Base-by-base conservation (phyloP, 2,113 vertebrate genomes). In the Erinaceus europaeus region DNA sequence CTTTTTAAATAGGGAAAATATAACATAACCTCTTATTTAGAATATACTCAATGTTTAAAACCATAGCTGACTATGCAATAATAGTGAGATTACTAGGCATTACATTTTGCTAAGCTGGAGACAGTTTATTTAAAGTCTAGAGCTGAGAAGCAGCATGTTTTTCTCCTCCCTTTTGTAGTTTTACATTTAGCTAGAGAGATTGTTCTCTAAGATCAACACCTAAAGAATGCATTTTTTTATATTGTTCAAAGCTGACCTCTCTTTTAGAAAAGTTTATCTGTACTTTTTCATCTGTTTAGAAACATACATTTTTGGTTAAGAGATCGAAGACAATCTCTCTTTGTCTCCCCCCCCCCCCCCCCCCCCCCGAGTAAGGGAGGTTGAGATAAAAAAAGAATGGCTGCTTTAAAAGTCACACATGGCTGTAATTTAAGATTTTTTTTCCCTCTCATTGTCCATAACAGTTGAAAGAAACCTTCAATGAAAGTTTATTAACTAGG, bases 401-500 rank as follows among this genome's bases (percentile, higher is more conserved):
- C 94, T 97, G 95, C 97, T 96, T 97, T 97, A 98, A 98, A 97
- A 97, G 96, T 98, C 97, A 98, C 97, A 98, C 97, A 98, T 98
- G 97, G 97, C 97, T 98, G 97, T 97, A 98, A 98, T 98, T 98
- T 97, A 98, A 98, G 97, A 94, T 97, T 97, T 98, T 97, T 98
- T 97, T 96, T 97, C 90, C 92, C 95, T 97, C 95, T 98, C 96
- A 97, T 97, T 98, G 97, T 98, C 97, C 96, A 55, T 97, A 98
- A 97, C 96, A 98, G 97, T 98, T 98, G 97, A 98, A 98, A 98
- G 97, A 98, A 98, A 97, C 97, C 97, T 97, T 98, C 97, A 98
- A 97, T 98, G 97, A 97, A 98, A 98, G 96, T 98, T 97, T 98
- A 98, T 98, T 98, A 98, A 98, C 97, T 98, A 97, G 97, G 96